Conservation (phyloP, 2,797 vertebrate genomes). For the Macropus fuliginosus region DNA sequence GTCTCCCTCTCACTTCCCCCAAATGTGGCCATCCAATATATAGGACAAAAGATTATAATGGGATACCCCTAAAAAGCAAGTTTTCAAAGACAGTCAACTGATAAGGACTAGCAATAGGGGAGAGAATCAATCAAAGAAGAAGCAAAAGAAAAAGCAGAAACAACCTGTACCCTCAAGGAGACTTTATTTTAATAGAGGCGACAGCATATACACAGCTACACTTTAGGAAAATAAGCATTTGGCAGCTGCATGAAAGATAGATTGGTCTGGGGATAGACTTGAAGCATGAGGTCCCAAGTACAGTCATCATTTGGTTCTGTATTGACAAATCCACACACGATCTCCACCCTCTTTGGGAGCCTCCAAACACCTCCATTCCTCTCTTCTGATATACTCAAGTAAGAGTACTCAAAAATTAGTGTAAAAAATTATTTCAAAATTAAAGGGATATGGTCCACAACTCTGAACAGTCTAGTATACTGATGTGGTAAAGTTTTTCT, state of each 20-base stretch:
- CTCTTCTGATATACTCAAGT: not conserved
- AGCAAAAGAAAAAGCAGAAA: not conserved
- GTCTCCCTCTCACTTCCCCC: not conserved
- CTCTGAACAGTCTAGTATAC: not conserved
- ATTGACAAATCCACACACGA: not conserved
- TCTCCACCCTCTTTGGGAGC: not conserved
- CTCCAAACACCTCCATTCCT: not conserved
- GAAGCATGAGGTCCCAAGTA: not conserved
- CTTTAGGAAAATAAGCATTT: not conserved
- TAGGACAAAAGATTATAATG: not conserved
- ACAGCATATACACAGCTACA: not conserved
- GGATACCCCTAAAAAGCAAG: not conserved
- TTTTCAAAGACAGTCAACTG: not conserved
- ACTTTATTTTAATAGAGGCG: not conserved
- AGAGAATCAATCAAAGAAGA: not conserved
- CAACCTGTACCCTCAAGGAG: not conserved
- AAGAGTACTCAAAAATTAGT: conserved; percentile 30
- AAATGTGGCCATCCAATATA: not conserved
- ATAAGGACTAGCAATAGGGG: not conserved
- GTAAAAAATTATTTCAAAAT: conserved; percentile 38
- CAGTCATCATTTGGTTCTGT: not conserved
- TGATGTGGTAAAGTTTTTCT: not conserved
- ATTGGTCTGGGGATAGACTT: not conserved
- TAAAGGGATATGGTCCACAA: not conserved
- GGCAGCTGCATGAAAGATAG: not conserved